A percentile compares a stretch with the other conserved stretches of the same genome.
These are phyloP conservation scores for Halichondria panicea DNA, from an alignment of 37 sponge, comb jelly and placozoan genomes.

Conservation along the genomic window DNA sequence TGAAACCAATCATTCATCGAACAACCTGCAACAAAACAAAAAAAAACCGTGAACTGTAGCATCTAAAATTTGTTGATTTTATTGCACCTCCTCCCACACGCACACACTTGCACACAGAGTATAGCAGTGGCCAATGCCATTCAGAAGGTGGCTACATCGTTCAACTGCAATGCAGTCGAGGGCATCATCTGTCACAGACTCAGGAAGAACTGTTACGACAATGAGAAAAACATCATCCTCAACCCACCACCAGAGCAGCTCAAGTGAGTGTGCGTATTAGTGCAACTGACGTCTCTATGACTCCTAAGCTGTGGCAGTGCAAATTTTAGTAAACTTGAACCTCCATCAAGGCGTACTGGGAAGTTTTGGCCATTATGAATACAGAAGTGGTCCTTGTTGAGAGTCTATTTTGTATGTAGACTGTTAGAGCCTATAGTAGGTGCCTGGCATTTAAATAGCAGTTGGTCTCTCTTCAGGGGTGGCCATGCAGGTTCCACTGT, in stretches of 20 bases:
- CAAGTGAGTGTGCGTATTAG: constrained; percentile 15
- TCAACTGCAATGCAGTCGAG: constrained; percentile 83
- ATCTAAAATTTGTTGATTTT: not conserved
- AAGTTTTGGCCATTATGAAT: no score
- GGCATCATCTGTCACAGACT: constrained; percentile 84
- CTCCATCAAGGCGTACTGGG: no score
- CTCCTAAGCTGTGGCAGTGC: no score
- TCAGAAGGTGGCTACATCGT: constrained; percentile 74
- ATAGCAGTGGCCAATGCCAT: constrained; percentile 82
- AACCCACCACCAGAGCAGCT: constrained; percentile 75
- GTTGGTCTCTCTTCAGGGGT: no score
- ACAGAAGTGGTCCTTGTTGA: no score
- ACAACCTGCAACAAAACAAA: not conserved
- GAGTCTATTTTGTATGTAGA: no score
- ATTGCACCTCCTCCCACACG: not conserved
- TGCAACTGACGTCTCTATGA: no score
- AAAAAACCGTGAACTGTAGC: not conserved
- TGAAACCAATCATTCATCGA: not conserved
- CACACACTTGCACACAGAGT: constrained; percentile 29
- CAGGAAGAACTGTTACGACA: constrained; percentile 70
- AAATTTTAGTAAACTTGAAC: no score
- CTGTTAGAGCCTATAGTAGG: no score
- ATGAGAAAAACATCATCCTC: constrained; percentile 80
- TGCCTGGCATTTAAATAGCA: no score
- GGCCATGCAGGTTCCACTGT: no score